These are phyloP conservation scores for Peribatodes rhomboidaria DNA, from an alignment of 2,888 invertebrate genomes.

Conservation along the genomic window DNA sequence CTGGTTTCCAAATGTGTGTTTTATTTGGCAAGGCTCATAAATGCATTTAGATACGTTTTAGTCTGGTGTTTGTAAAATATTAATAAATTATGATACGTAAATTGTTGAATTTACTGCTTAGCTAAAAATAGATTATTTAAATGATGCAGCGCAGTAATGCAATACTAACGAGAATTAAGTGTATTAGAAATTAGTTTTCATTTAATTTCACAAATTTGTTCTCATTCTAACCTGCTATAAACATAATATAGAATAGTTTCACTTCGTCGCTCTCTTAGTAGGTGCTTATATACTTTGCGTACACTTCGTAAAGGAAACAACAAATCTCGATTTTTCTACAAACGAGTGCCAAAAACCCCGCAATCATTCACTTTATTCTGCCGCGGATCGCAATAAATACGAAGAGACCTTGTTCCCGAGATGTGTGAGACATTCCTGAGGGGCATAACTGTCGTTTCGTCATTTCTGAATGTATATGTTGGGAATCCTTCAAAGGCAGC, in stretches of 20 bases:
- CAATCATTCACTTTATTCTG: constrained; percentile 34
- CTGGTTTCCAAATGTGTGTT: constrained; percentile 30
- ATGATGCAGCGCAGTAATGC: background rate
- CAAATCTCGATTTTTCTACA: background rate
- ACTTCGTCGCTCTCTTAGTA: too few relatives aligned
- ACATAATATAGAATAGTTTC: too few relatives aligned
- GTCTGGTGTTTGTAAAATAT: constrained; percentile 12
- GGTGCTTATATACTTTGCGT: too few relatives aligned
- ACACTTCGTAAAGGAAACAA: background rate
- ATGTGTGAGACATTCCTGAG: constrained; percentile 44
- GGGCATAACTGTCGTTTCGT: constrained; percentile 41
- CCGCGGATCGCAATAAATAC: constrained; percentile 40
- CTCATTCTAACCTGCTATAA: too few relatives aligned
- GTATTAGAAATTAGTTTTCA: background rate
- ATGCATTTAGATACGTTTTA: constrained; percentile 22
- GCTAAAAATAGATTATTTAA: constrained; percentile 5
- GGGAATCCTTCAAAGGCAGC: constrained; percentile 66
- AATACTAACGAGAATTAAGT: background rate
- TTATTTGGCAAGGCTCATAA: constrained; percentile 28
- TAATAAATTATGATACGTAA: constrained; percentile 2
- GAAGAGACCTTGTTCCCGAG: constrained; percentile 33
- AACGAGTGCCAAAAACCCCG: constrained; percentile 14
- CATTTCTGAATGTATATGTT: constrained; percentile 56
- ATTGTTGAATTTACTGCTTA: constrained; percentile 11
- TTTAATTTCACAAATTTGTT: background rate